A percentile compares a stretch with the other conserved stretches of the same genome.
These are phyloP conservation scores for Ypsolopha scabrella DNA, from an alignment of 2,888 invertebrate species.

Conservation along the genomic window DNA sequence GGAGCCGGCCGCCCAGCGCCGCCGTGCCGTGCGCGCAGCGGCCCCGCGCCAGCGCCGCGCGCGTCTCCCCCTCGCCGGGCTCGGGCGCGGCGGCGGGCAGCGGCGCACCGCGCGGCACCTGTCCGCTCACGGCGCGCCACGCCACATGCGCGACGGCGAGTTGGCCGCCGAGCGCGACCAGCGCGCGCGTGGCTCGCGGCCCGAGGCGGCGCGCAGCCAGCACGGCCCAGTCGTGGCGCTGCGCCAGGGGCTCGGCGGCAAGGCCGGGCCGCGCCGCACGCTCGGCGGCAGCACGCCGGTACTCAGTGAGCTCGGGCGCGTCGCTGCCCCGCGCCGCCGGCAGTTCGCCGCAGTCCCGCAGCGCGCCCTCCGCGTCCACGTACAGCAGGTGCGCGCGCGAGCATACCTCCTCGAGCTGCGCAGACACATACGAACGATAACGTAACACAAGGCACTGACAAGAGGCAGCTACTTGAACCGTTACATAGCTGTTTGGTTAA, in stretches of 20 bases:
- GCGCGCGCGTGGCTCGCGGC: conserved; percentile 18
- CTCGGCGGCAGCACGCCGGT: conserved; percentile 68
- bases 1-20: conserved; percentile 75
- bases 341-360: conserved; percentile 84
- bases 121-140: conserved; percentile 17
- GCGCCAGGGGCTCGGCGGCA: conserved; percentile 71
- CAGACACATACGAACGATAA: neutral
- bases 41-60: conserved; percentile 75
- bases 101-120: conserved; percentile 13
- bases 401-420: conserved; percentile 45
- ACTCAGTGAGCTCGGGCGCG: conserved; percentile 83
- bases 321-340: conserved; percentile 73
- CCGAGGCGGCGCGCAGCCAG: conserved; percentile 11
- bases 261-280: conserved; percentile 67
- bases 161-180: conserved; percentile 18
- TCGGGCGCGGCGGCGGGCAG: neutral
- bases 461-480: neutral
- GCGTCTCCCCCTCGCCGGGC: conserved; percentile 19
- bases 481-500: too few relatives aligned
- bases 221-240: conserved; percentile 63
- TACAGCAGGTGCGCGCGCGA: conserved; percentile 82
- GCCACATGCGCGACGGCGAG: conserved; percentile 23
- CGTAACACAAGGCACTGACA: neutral
- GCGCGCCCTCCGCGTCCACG: conserved; percentile 78
- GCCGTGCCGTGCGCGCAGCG: conserved; percentile 84